A percentile compares a stretch with the other conserved stretches of the same genome.
Evolutionary conservation across 2,113 vertebrate genomes (phyloP).

Genomic region (Semnornis frantzii): DNA sequence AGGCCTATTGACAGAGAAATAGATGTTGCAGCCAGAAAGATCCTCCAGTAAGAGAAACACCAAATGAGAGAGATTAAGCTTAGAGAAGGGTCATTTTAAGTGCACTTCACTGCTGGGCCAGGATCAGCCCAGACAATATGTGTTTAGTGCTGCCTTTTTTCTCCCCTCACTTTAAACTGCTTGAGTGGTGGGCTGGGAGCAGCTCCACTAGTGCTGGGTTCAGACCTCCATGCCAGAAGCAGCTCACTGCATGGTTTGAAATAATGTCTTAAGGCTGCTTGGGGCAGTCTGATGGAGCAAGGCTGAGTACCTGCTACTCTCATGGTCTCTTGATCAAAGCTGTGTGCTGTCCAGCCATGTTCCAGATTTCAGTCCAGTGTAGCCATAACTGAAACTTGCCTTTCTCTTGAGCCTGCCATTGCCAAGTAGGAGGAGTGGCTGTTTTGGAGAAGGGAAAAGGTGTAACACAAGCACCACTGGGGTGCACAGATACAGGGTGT

Average conservation of each 20-base stretch:
- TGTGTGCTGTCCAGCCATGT: neutral
- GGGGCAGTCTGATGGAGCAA: neutral
- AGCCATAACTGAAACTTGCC: neutral
- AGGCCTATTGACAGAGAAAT: constrained; percentile 47
- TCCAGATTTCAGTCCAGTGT: neutral
- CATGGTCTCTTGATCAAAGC: too few species aligned
- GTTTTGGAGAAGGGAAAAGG: neutral
- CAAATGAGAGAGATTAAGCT: neutral
- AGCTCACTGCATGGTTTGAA: neutral
- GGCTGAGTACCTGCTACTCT: neutral
- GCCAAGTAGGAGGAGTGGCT: neutral
- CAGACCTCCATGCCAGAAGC: neutral
- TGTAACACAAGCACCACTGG: neutral
- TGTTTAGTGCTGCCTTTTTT: neutral
- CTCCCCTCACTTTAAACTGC: neutral
- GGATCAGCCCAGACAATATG: neutral
- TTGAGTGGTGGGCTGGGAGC: neutral
- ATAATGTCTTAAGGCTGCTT: neutral
- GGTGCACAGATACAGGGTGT: neutral
- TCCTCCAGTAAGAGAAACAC: neutral
- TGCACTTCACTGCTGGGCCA: neutral
- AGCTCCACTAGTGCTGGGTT: neutral
- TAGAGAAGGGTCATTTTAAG: constrained; percentile 10
- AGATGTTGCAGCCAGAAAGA: constrained; percentile 27
- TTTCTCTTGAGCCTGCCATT: neutral